Base-by-base conservation (phyloP, 1,140 invertebrate species). In the Cotesia typhae region DNA sequence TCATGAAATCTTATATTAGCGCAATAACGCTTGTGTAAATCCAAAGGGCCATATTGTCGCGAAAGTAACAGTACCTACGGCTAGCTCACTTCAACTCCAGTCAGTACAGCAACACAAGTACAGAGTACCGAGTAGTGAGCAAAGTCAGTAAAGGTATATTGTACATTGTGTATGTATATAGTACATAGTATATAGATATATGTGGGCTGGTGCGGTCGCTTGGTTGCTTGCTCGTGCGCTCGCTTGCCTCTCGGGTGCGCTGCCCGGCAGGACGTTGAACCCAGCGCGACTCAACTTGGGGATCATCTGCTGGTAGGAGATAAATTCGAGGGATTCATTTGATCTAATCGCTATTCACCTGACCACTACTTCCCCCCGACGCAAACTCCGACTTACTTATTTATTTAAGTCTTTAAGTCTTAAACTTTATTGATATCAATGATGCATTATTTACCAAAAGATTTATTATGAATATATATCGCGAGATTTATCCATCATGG, bases 241-340 rank as follows among this genome's bases (percentile, higher is more conserved):
- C 36, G 63, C 59, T 61, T 71, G 59, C 61, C 61, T 28, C 82
- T 85, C 82, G 84, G 83, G 85, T 84, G 85, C 84, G 85, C 84
- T 86, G 85, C 81, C 83, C 85, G 83, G 66, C 81, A 85, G 85
- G 83, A 84, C 85, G 77, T 85, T 86, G 85, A 85, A 86, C 85
- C 74, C 84, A 84, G 84, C 84, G 84, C 84, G 83, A 84, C 82
- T 86, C 85, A 86, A 85, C 85, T 83, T 85, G 84, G 83, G 83
- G 85, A 85, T 86, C 85, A 84, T 85, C 84, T 78, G 78, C 83
- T 76, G 81, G 82, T 81, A 84, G 76, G 78, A 65, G 68, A 66
- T 38, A 67, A 61, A 71, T 41, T 47, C 35, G 7, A 36, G 35
- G 28, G 28, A 28, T 28, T 28, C 28, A 28, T 28, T 60, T 38